phyloP scores from a whole-genome alignment of 2,113 vertebrate species.

The Hippocampus zosterae region DNA sequence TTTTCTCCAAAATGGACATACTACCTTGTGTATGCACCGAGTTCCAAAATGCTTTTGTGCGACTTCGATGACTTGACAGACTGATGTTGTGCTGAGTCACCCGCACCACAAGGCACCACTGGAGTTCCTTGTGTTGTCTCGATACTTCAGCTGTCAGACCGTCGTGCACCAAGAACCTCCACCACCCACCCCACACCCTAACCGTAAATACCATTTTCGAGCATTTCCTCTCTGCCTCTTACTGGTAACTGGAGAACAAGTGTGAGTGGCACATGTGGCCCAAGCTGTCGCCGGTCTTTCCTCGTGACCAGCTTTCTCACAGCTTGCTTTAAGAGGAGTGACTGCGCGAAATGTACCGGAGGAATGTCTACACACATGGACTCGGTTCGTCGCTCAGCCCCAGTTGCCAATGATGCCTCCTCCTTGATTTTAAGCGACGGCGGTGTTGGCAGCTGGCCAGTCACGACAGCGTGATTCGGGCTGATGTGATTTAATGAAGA shows the following conservation, averaged over 20 bases:
- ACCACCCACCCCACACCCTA: too few species aligned
- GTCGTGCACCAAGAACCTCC: too few species aligned
- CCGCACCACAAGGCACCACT: too few species aligned
- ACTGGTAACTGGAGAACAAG: not conserved
- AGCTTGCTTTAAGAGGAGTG: not conserved
- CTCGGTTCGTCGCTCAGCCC: not conserved
- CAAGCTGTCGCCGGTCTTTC: not conserved
- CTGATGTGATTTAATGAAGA: not conserved
- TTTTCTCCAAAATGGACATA: too few species aligned
- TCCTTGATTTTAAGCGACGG: not conserved
- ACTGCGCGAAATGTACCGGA: not conserved
- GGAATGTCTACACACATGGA: conserved; percentile 3
- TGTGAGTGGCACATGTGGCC: not conserved
- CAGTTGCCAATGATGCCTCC: not conserved
- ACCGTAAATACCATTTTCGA: too few species aligned
- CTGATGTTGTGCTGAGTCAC: too few species aligned
- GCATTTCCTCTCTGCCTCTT: not conserved
- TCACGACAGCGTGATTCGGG: not conserved
- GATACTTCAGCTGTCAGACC: not conserved
- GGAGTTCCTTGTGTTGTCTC: not conserved
- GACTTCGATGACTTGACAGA: too few species aligned
- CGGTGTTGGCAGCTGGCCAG: not conserved
- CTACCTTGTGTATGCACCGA: too few species aligned
- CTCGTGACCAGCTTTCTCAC: not conserved
- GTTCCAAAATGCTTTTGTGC: too few species aligned